Evolutionary conservation across 2,113 vertebrate genomes (phyloP).

Genomic region (Brachyistius frenatus): DNA sequence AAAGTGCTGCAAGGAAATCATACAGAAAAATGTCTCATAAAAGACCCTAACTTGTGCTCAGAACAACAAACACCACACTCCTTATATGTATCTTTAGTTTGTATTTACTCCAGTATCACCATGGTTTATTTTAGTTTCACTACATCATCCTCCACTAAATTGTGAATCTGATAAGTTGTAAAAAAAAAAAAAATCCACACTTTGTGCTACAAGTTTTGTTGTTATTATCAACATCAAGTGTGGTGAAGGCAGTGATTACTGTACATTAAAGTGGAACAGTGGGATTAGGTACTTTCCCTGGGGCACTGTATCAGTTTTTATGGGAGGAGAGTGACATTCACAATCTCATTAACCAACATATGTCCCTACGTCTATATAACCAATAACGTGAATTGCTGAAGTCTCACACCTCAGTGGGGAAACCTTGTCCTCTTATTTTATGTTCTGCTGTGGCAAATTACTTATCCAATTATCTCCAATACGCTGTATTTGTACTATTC

Average conservation of each 20-base stretch:
- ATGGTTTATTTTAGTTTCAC: neutral
- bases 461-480: conserved; percentile 36
- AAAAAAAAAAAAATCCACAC: neutral
- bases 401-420: conserved; percentile 10
- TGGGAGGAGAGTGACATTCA: conserved; percentile 54
- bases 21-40: neutral
- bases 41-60: neutral
- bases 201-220: neutral
- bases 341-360: conserved; percentile 55
- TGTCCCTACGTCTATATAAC: conserved; percentile 42
- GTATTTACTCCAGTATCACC: no score
- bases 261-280: conserved; percentile 25
- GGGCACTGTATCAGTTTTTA: conserved; percentile 44
- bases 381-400: conserved; percentile 20
- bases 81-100: no score
- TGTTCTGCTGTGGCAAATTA: conserved; percentile 23
- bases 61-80: no score
- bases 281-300: conserved; percentile 26
- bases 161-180: no score
- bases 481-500: conserved; percentile 35
- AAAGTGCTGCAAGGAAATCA: neutral
- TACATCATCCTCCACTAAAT: neutral
- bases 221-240: conserved; percentile 35
- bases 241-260: conserved; percentile 6
- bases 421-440: neutral